Evolutionary conservation across 2,797 vertebrate genomes (phyloP).

Genomic region (Salmo trutta): DNA sequence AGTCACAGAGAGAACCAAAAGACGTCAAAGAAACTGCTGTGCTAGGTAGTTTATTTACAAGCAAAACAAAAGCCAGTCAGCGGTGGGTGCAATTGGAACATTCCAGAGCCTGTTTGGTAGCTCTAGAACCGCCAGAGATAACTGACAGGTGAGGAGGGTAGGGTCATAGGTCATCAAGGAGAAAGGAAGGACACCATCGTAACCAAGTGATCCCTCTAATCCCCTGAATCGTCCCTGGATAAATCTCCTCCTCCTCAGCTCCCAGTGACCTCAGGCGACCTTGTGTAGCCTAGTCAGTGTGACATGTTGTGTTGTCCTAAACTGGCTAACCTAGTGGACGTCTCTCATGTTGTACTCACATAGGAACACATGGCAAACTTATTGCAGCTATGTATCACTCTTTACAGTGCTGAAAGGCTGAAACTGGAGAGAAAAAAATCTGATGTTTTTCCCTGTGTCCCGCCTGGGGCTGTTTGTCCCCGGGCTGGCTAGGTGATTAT

Average conservation of each 20-base stretch:
- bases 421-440: neutral
- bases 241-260: neutral
- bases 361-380: neutral
- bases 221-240: neutral
- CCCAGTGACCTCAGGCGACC: neutral
- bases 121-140: neutral
- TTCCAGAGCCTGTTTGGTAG: neutral
- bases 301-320: neutral
- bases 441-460: neutral
- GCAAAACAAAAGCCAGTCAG: neutral
- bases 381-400: neutral
- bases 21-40: neutral
- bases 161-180: neutral
- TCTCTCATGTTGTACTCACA: neutral
- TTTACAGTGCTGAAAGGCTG: neutral
- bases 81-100: neutral
- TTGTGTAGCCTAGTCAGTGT: neutral
- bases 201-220: neutral
- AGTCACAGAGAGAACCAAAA: neutral
- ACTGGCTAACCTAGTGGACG: neutral
- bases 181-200: neutral
- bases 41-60: conserved; percentile 3
- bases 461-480: neutral
- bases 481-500: conserved; percentile 44
- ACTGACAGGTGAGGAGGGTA: neutral